These are phyloP conservation scores for Microvelia longipes DNA, from an alignment of 1,140 invertebrate species.

Conservation along the genomic window DNA sequence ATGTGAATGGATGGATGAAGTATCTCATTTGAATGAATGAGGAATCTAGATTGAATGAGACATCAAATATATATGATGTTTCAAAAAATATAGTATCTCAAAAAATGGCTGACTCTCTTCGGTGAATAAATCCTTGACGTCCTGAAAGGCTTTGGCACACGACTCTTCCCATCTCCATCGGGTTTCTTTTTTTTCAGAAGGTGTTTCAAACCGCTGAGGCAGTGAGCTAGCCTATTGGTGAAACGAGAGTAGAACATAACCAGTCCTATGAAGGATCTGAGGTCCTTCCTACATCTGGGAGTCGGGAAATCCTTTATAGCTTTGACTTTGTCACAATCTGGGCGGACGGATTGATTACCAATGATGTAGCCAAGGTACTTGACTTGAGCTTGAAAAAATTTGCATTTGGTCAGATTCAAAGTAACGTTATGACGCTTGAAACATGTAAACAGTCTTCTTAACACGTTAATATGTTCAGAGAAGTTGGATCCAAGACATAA, in stretches of 20 bases:
- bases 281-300: neutral
- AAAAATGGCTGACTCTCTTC: too few relatives aligned
- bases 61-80: too few relatives aligned
- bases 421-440: neutral
- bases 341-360: neutral
- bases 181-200: neutral
- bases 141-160: neutral
- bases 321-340: neutral
- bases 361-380: neutral
- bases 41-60: too few relatives aligned
- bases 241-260: neutral
- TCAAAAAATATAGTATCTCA: too few relatives aligned
- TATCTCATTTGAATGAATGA: too few relatives aligned
- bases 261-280: neutral
- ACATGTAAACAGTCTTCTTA: neutral
- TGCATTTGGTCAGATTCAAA: neutral
- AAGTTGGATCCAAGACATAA: neutral
- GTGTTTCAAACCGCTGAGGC: neutral
- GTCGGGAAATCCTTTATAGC: neutral
- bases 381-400: neutral
- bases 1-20: too few relatives aligned
- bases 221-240: neutral
- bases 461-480: neutral
- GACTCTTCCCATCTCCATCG: neutral
- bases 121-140: neutral